phyloP scores from a whole-genome alignment of 1,140 invertebrate species.

The Laupala kohalensis region DNA sequence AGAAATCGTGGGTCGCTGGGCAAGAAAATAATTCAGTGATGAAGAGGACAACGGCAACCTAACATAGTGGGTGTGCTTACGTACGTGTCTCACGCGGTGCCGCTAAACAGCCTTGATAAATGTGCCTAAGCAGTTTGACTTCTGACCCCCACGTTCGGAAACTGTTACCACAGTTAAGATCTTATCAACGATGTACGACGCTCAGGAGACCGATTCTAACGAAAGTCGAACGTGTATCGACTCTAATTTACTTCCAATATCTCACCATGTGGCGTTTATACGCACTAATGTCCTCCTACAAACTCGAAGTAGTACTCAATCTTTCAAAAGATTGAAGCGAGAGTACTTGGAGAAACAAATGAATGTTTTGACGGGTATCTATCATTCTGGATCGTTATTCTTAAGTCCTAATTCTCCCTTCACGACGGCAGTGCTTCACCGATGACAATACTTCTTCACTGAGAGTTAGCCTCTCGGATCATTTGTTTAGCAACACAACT shows the following conservation, averaged over 20 bases:
- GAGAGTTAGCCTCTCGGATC: neutral
- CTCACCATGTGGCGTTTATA: neutral
- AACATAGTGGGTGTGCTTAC: neutral
- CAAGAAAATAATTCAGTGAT: too few species aligned
- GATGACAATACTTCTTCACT: too few species aligned
- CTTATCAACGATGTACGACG: neutral
- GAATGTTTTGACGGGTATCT: neutral
- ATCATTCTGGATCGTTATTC: neutral
- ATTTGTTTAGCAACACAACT: neutral
- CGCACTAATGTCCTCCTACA: neutral
- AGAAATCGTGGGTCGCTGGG: too few species aligned
- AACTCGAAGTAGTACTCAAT: neutral
- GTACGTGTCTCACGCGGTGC: neutral
- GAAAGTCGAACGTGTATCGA: neutral
- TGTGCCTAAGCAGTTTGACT: neutral
- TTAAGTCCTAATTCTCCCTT: neutral
- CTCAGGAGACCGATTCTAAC: neutral
- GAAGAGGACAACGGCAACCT: too few species aligned
- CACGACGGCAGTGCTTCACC: too few species aligned
- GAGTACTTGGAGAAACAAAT: neutral
- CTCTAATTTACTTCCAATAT: neutral
- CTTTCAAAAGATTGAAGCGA: neutral
- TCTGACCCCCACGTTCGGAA: neutral
- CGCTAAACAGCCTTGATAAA: neutral
- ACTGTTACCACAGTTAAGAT: neutral